Conservation (phyloP, 2,113 vertebrate genomes). For the Drymodes brunneopygia region DNA sequence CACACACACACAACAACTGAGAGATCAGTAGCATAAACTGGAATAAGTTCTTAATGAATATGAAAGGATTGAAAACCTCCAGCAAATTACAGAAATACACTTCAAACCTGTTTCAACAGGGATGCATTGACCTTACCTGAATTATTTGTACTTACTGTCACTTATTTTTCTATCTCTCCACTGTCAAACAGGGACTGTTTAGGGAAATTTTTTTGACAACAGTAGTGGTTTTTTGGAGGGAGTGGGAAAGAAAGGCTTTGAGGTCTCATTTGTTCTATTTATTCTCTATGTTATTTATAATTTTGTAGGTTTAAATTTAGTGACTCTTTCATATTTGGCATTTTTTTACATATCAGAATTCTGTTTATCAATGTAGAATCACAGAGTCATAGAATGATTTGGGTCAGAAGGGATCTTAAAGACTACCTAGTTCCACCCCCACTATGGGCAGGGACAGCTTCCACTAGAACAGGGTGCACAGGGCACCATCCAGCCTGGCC, state of each 20-base stretch:
- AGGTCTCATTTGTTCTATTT: not conserved
- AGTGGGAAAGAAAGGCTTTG: not conserved
- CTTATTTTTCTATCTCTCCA: not conserved
- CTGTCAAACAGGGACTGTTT: not conserved
- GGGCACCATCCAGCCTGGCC: not conserved
- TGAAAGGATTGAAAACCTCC: not conserved
- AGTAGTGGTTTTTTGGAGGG: not conserved
- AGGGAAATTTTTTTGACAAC: fast-evolving
- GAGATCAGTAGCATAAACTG: not conserved
- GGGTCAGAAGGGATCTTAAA: not conserved
- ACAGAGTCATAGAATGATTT: not conserved
- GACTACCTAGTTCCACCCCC: not conserved
- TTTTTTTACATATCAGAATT: not conserved
- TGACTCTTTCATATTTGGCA: not conserved
- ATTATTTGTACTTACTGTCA: not conserved
- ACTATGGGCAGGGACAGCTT: not conserved
- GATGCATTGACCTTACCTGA: not conserved
- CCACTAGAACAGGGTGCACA: not conserved
- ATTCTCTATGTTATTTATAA: not conserved
- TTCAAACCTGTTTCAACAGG: not conserved
- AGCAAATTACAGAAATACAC: not conserved
- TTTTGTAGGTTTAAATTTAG: not conserved
- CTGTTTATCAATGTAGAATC: not conserved
- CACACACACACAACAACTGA: not conserved
- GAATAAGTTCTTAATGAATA: not conserved